These are phyloP conservation scores for Syngnathoides biaculeatus DNA, from an alignment of 2,113 vertebrate species.

Conservation along the genomic window DNA sequence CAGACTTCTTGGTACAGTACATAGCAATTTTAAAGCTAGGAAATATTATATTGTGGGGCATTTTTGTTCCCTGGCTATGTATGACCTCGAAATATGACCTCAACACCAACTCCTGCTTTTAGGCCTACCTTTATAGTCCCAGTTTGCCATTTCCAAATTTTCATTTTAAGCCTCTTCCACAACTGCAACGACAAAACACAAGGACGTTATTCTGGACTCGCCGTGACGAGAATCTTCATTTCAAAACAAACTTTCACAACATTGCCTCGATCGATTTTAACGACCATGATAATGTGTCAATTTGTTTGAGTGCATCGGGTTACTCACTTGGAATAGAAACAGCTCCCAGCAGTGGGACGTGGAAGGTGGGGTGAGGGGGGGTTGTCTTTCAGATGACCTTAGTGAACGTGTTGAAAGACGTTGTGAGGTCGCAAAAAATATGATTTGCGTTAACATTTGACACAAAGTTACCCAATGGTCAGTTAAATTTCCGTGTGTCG, in stretches of 20 bases:
- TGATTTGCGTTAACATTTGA: neutral
- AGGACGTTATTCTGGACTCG: neutral
- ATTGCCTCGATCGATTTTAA: neutral
- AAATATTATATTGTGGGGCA: no score
- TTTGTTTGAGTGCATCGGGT: neutral
- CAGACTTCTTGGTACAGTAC: neutral
- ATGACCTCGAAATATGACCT: neutral
- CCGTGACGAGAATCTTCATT: neutral
- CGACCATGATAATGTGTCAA: slow-evolving; percentile 1
- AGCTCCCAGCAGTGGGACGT: neutral
- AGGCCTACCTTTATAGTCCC: no score
- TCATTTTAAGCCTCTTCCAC: neutral
- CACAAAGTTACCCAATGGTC: neutral
- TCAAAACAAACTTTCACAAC: slow-evolving; percentile 3
- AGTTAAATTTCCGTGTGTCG: no score
- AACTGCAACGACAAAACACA: neutral
- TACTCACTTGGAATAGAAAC: neutral
- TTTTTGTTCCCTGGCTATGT: neutral
- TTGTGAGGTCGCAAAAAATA: neutral
- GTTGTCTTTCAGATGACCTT: slow-evolving; percentile 1
- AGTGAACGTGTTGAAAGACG: neutral
- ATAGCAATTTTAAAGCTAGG: neutral
- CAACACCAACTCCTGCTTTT: neutral
- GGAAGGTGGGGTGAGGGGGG: neutral
- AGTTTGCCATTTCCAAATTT: neutral